Percentiles rank a stretch among this genome's conserved stretches.
These are phyloP conservation scores for Paramuricea clavata DNA, from an alignment of 92 coral and sea anemone species.

Conservation along the genomic window DNA sequence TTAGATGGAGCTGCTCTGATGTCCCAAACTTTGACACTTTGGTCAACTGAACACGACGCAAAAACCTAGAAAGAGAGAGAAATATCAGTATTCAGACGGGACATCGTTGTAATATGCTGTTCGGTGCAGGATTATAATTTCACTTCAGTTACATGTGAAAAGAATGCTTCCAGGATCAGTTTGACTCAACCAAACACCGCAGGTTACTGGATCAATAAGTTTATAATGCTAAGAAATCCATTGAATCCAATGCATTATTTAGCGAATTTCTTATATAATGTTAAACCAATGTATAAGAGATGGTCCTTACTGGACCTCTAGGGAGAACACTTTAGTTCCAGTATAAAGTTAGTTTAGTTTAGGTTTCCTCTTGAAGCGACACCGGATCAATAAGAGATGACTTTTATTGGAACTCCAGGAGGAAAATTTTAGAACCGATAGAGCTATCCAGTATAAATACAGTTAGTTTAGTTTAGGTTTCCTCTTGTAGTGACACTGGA, in stretches of 20 bases:
- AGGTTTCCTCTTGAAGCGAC: not conserved
- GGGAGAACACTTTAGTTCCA: too few relatives aligned
- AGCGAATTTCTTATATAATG: too few relatives aligned
- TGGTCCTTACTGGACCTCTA: too few relatives aligned
- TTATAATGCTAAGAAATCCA: too few relatives aligned
- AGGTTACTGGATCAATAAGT: too few relatives aligned
- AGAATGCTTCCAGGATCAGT: too few relatives aligned
- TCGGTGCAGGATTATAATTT: too few relatives aligned
- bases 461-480: not conserved
- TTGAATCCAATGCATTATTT: too few relatives aligned
- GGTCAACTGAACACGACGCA: constrained; percentile 96
- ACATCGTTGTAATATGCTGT: too few relatives aligned
- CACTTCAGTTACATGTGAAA: too few relatives aligned
- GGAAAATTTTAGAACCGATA: not conserved
- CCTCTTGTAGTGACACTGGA: not conserved
- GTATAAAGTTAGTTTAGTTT: constrained; percentile 15
- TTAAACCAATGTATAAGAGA: too few relatives aligned
- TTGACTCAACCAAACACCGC: too few relatives aligned
- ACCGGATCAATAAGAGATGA: not conserved
- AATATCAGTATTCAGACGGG: not conserved
- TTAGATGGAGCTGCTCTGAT: constrained; percentile 90
- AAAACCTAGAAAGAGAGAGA: constrained; percentile 72
- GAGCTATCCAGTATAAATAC: not conserved
- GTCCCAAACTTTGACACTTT: constrained; percentile 93
- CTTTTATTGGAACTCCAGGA: not conserved